A percentile compares a stretch with the other conserved stretches of the same genome.
Conservation (phyloP, 2,888 invertebrate genomes). For the Erebia ligea region DNA sequence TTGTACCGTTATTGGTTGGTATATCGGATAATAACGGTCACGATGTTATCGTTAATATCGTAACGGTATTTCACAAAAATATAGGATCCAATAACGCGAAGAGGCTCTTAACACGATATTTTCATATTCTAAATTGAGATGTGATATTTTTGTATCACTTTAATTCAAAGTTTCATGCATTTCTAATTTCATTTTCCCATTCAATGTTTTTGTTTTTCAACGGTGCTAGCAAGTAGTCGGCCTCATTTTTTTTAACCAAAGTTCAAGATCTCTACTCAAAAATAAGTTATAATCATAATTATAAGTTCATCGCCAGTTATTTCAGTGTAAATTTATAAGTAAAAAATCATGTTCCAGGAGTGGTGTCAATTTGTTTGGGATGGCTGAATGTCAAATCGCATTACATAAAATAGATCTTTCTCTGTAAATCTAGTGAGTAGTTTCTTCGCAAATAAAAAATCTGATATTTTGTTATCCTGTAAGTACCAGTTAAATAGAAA, state of each 20-base stretch:
- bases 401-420: neutral
- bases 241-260: conserved; percentile 19
- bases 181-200: conserved; percentile 19
- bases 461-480: neutral
- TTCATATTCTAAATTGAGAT: conserved; percentile 76
- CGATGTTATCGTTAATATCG: neutral
- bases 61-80: neutral
- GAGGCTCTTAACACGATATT: conserved; percentile 57
- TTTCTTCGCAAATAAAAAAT: neutral
- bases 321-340: neutral
- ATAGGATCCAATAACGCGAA: neutral
- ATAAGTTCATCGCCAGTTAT: neutral
- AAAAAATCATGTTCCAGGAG: neutral
- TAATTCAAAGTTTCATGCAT: conserved; percentile 45
- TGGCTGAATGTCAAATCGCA: neutral
- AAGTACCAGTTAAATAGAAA: neutral
- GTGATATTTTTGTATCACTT: conserved; percentile 75
- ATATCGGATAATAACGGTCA: neutral
- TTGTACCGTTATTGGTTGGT: neutral
- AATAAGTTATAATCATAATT: neutral
- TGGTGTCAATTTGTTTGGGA: neutral
- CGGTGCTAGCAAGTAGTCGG: conserved; percentile 12
- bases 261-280: conserved; percentile 7
- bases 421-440: neutral
- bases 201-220: conserved; percentile 19